Evolutionary conservation across 2,888 invertebrate species (phyloP).

Genomic region (Sarcophaga subvicina): DNA sequence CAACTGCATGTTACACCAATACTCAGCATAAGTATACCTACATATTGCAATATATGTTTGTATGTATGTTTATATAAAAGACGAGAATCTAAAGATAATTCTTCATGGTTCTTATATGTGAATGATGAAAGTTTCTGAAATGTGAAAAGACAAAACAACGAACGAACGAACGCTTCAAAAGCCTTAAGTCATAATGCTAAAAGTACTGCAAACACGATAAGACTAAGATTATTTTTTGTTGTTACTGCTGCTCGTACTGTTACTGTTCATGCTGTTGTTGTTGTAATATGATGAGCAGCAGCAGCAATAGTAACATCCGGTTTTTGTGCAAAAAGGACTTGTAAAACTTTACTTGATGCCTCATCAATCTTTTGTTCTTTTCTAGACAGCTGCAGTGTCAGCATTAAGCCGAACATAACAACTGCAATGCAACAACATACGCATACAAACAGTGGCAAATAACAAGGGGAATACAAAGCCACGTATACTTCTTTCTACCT

Average conservation of each 20-base stretch:
- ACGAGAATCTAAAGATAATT: slow-evolving; percentile 32
- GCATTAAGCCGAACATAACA: slow-evolving; percentile 40
- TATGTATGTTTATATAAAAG: background rate
- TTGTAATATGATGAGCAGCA: slow-evolving; percentile 47
- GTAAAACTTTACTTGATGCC: slow-evolving; percentile 43
- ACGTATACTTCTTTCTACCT: slow-evolving; percentile 8
- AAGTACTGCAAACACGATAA: slow-evolving; percentile 15
- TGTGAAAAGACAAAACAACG: slow-evolving; percentile 24
- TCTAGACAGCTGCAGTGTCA: slow-evolving; percentile 55
- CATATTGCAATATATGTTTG: background rate
- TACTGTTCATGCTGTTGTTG: slow-evolving; percentile 20
- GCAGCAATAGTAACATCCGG: slow-evolving; percentile 25
- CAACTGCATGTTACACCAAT: slow-evolving; percentile 6
- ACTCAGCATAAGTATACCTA: too few relatives aligned
- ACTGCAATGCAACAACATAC: slow-evolving; percentile 7
- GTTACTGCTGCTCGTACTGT: slow-evolving; percentile 23
- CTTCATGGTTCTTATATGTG: slow-evolving; percentile 15
- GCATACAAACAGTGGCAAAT: background rate
- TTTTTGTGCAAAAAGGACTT: slow-evolving; percentile 34
- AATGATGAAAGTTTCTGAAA: slow-evolving; percentile 29
- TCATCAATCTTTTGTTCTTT: slow-evolving; percentile 59
- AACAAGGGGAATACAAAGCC: background rate
- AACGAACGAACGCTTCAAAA: slow-evolving; percentile 8
- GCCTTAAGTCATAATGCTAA: slow-evolving; percentile 51
- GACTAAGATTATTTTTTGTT: background rate